Conservation (phyloP, 2,113 vertebrate species). For the Capreolus pygargus region DNA sequence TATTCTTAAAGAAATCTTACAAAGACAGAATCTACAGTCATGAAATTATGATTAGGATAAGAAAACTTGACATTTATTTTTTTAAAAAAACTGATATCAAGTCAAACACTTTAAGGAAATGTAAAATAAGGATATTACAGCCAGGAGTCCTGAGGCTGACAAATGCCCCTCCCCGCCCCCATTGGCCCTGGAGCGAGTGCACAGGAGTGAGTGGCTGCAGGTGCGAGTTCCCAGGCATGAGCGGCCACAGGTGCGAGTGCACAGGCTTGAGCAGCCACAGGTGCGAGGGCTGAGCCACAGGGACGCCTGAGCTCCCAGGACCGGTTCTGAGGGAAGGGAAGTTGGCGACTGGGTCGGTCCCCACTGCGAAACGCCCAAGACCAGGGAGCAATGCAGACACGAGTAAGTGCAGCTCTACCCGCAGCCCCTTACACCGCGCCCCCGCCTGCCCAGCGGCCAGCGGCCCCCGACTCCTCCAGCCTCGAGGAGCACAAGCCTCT, state of each 20-base stretch:
- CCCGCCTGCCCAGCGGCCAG: neutral
- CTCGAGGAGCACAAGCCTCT: neutral
- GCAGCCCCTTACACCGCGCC: slow-evolving; percentile 41
- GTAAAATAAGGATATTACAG: neutral
- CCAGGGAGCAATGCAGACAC: slow-evolving; percentile 90
- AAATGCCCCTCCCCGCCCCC: too few relatives aligned
- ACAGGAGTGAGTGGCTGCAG: too few relatives aligned
- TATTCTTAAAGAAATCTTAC: neutral
- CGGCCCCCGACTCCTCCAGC: neutral
- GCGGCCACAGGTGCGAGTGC: neutral
- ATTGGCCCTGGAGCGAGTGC: neutral
- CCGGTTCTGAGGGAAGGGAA: slow-evolving; percentile 92
- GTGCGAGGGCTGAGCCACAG: neutral
- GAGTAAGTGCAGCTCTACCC: slow-evolving; percentile 57
- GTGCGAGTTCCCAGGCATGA: too few relatives aligned
- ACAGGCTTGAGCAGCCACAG: too few relatives aligned
- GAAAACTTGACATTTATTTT: neutral
- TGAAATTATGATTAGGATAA: neutral
- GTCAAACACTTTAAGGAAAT: neutral
- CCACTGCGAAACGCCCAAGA: slow-evolving; percentile 88
- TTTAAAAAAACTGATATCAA: neutral
- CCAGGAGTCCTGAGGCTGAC: neutral
- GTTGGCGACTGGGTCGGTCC: slow-evolving; percentile 91
- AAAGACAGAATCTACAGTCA: neutral
- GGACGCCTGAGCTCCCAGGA: slow-evolving; percentile 90